A percentile compares a stretch with the other conserved stretches of the same genome.
Conservation (phyloP, 1,140 invertebrate species). For the Phortica variegata region DNA sequence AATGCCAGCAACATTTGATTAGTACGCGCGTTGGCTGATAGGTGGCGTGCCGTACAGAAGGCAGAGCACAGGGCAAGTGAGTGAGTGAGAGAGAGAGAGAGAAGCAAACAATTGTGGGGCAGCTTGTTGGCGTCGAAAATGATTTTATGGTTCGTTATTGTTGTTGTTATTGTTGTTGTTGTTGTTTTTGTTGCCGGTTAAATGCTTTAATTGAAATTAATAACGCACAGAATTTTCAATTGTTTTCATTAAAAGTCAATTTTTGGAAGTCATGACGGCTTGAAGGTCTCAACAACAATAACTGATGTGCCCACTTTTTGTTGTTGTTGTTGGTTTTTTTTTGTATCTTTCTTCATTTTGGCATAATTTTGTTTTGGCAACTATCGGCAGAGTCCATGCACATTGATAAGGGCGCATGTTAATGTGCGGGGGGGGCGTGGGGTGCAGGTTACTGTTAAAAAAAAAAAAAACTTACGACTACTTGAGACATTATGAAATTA, state of each 20-base stretch:
- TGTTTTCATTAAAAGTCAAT: constrained; percentile 56
- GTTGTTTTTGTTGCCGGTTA: constrained; percentile 31
- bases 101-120: too few species aligned
- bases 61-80: too few species aligned
- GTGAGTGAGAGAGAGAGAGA: too few species aligned
- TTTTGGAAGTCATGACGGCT: constrained; percentile 19
- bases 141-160: too few species aligned
- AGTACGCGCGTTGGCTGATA: too few species aligned
- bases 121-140: too few species aligned
- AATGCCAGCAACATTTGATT: too few species aligned
- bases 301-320: constrained; percentile 8
- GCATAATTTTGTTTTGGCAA: constrained; percentile 50
- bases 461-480: too few species aligned
- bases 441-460: too few species aligned
- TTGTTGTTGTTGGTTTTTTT: too few species aligned
- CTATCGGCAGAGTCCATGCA: constrained; percentile 21
- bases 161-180: constrained; percentile 1
- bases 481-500: too few species aligned
- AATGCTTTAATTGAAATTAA: constrained; percentile 57
- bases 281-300: constrained; percentile 8
- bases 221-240: constrained; percentile 46
- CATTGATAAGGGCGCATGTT: constrained; percentile 1
- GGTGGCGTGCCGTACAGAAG: too few species aligned
- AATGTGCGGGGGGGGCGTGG: not conserved
- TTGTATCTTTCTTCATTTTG: not conserved